These are phyloP conservation scores for Brevipalpus yothersi DNA, from an alignment of 1,140 invertebrate genomes.

Conservation along the genomic window DNA sequence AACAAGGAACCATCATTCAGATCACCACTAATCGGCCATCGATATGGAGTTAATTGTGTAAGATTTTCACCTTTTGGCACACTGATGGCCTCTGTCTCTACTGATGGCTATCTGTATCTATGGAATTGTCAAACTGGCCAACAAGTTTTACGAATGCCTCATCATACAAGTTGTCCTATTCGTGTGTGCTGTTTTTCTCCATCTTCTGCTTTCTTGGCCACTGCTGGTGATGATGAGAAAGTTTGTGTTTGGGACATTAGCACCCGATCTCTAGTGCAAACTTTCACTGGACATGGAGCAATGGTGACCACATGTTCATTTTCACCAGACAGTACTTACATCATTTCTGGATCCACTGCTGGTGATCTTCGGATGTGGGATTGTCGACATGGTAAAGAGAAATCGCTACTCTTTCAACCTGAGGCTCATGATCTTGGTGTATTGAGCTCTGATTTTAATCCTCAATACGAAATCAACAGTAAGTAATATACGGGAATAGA, in stretches of 20 bases:
- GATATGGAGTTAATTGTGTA: slow-evolving; percentile 22
- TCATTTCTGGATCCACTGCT: slow-evolving; percentile 36
- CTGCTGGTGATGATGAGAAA: slow-evolving; percentile 44
- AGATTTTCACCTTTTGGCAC: slow-evolving; percentile 41
- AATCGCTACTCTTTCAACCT: slow-evolving; percentile 23
- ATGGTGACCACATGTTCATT: slow-evolving; percentile 30
- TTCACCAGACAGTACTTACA: slow-evolving; percentile 34
- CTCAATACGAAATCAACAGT: slow-evolving; percentile 17
- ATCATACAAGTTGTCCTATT: slow-evolving; percentile 35
- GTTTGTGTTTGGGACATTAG: slow-evolving; percentile 44
- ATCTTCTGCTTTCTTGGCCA: slow-evolving; percentile 34
- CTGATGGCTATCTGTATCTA: slow-evolving; percentile 41
- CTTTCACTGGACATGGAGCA: slow-evolving; percentile 37
- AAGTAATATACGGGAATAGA: background rate
- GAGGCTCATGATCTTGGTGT: slow-evolving; percentile 51
- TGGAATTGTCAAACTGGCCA: slow-evolving; percentile 38
- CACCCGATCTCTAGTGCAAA: slow-evolving; percentile 32
- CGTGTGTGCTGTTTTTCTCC: slow-evolving; percentile 38
- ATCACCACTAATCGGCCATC: slow-evolving; percentile 22
- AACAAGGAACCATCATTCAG: slow-evolving; percentile 13
- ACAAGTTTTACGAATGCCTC: slow-evolving; percentile 33
- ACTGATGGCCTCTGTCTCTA: slow-evolving; percentile 38
- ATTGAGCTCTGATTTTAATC: slow-evolving; percentile 35
- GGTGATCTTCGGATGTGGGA: slow-evolving; percentile 39
- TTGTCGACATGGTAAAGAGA: slow-evolving; percentile 21